A percentile compares a stretch with the other conserved stretches of the same genome.
Conservation (phyloP, 2,888 invertebrate species). For the Mantis religiosa region DNA sequence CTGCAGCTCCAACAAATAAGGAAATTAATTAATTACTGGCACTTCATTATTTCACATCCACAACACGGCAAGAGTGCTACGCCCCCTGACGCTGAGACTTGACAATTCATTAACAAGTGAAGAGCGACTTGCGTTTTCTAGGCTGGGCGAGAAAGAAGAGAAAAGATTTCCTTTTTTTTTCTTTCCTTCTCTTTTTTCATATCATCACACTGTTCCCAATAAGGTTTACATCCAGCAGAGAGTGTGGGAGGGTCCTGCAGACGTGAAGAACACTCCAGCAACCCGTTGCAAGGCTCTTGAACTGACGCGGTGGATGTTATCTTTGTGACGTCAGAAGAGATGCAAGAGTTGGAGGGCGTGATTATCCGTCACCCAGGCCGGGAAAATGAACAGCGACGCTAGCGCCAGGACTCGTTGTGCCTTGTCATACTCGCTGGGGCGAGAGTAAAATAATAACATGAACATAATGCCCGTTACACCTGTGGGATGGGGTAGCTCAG, state of each 20-base stretch:
- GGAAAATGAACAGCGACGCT: neutral
- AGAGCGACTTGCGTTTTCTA: neutral
- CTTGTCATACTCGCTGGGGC: neutral
- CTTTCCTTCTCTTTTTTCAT: neutral
- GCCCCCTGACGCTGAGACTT: neutral
- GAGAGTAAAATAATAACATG: neutral
- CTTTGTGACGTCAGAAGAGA: constrained; percentile 7
- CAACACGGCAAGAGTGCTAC: neutral
- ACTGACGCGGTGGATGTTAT: constrained; percentile 1
- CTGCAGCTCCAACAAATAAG: neutral
- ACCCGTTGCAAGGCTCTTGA: neutral
- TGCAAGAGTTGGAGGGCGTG: constrained; percentile 4
- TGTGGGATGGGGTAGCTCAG: neutral
- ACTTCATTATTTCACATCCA: neutral
- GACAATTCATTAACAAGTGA: constrained; percentile 12
- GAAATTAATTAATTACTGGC: constrained; percentile 12
- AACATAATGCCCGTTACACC: neutral
- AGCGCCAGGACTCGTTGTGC: neutral
- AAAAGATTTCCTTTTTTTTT: neutral
- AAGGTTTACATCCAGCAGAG: neutral
- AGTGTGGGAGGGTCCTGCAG: neutral
- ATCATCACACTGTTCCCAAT: neutral
- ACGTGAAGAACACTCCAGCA: neutral
- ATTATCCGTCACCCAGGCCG: neutral
- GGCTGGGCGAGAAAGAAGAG: neutral